Conservation (phyloP, 2,113 vertebrate species). For the Xenopus laevis region DNA sequence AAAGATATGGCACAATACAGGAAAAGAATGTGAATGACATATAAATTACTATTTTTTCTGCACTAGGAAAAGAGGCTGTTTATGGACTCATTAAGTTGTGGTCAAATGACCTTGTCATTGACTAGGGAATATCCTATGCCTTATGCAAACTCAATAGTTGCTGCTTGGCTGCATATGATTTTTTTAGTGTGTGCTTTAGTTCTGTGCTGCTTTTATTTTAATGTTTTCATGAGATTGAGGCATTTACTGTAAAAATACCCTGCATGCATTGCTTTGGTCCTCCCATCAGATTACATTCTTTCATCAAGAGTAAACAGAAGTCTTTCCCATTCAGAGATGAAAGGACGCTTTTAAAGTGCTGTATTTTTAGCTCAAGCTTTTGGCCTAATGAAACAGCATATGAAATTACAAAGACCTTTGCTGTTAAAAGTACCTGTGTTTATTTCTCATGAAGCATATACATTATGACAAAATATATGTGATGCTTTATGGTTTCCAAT, state of each 20-base stretch:
- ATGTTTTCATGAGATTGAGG: background rate
- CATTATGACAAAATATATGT: constrained; percentile 11
- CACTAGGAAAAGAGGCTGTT: too few relatives aligned
- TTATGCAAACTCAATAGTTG: too few relatives aligned
- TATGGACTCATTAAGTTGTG: too few relatives aligned
- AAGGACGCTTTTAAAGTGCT: constrained; percentile 17
- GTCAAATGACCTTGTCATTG: too few relatives aligned
- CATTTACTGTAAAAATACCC: background rate
- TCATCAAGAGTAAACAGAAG: constrained; percentile 27
- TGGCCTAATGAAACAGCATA: constrained; percentile 14
- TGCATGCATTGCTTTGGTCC: background rate
- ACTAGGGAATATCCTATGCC: too few relatives aligned
- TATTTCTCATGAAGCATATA: constrained; percentile 2
- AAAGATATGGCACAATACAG: too few relatives aligned
- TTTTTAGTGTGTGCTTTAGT: background rate
- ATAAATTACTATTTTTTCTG: too few relatives aligned
- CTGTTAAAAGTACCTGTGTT: constrained; percentile 21
- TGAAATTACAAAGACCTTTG: constrained; percentile 20
- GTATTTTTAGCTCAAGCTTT: constrained; percentile 26
- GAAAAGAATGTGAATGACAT: too few relatives aligned
- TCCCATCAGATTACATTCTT: constrained; percentile 35
- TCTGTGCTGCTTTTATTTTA: constrained; percentile 2
- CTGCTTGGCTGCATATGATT: background rate
- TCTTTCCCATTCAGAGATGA: constrained; percentile 27
- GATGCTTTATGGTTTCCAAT: background rate